Evolutionary conservation across 2,888 invertebrate species (phyloP).

Genomic region (Cheilosia soror): DNA sequence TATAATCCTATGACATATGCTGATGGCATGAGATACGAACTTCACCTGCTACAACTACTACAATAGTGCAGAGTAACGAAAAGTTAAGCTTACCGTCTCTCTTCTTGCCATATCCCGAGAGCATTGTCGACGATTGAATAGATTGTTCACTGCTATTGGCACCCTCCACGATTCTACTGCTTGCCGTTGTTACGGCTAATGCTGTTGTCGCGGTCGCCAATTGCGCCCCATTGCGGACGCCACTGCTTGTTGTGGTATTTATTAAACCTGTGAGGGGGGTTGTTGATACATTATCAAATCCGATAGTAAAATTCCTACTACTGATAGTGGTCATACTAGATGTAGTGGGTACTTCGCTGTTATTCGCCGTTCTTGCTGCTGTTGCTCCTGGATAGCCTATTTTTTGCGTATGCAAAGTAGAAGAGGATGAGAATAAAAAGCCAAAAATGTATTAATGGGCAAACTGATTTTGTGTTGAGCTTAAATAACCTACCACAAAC

Average conservation of each 20-base stretch:
- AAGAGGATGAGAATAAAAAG: background rate
- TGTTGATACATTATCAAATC: conserved; percentile 61
- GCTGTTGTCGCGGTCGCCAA: conserved; percentile 8
- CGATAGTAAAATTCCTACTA: conserved; percentile 61
- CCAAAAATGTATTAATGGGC: background rate
- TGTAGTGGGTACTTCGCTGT: conserved; percentile 46
- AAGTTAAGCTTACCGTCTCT: conserved; percentile 75
- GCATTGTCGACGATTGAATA: conserved; percentile 68
- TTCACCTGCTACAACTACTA: background rate
- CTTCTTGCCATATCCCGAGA: conserved; percentile 72
- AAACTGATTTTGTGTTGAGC: background rate
- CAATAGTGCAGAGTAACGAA: conserved; percentile 3
- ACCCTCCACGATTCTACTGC: conserved; percentile 20
- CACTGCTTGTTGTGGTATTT: conserved; percentile 33
- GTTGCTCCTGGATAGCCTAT: conserved; percentile 65
- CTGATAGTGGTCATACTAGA: conserved; percentile 60
- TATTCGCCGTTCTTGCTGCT: conserved; percentile 41
- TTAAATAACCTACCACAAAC: conserved; percentile 56
- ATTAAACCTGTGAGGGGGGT: conserved; percentile 61
- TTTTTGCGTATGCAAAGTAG: conserved; percentile 17
- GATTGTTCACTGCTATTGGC: conserved; percentile 53
- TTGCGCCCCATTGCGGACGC: conserved; percentile 33
- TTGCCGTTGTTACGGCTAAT: conserved; percentile 32
- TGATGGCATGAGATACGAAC: conserved; percentile 15
- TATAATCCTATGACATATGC: background rate